phyloP scores from a whole-genome alignment of 2,888 invertebrate species.

The Caenorhabditis sp. region DNA sequence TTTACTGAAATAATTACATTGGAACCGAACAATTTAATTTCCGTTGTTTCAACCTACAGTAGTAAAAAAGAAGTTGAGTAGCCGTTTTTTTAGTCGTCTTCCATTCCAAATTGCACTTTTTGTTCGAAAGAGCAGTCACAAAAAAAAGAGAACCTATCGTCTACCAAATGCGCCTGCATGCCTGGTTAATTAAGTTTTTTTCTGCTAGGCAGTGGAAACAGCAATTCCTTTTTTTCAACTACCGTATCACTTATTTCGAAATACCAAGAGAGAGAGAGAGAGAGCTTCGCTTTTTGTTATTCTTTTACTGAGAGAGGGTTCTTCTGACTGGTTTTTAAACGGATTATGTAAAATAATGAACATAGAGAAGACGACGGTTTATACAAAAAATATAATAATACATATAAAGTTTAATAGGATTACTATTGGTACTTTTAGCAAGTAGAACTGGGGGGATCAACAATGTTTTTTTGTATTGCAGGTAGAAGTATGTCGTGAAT shows the following conservation, averaged over 20 bases:
- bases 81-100: not conserved
- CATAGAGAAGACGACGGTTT: not conserved
- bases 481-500: conserved; percentile 95
- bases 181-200: conserved; percentile 7
- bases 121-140: not conserved
- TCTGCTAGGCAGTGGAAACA: not conserved
- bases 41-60: not conserved
- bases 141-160: not conserved
- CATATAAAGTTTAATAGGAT: not conserved
- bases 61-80: not conserved
- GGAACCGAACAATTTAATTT: not conserved
- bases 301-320: no score
- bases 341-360: conserved; percentile 14
- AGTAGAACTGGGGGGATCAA: no score
- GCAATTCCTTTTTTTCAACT: not conserved
- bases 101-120: not conserved
- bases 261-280: not conserved
- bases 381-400: no score
- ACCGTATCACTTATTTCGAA: not conserved
- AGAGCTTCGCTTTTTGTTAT: no score
- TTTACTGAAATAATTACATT: not conserved
- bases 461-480: conserved; percentile 25
- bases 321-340: conserved; percentile 10
- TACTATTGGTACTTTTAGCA: no score
- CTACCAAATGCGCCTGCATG: not conserved